A percentile compares a stretch with the other conserved stretches of the same genome.
Conservation (phyloP, 2,888 invertebrate genomes). For the Dryocosmus kuriphilus region DNA sequence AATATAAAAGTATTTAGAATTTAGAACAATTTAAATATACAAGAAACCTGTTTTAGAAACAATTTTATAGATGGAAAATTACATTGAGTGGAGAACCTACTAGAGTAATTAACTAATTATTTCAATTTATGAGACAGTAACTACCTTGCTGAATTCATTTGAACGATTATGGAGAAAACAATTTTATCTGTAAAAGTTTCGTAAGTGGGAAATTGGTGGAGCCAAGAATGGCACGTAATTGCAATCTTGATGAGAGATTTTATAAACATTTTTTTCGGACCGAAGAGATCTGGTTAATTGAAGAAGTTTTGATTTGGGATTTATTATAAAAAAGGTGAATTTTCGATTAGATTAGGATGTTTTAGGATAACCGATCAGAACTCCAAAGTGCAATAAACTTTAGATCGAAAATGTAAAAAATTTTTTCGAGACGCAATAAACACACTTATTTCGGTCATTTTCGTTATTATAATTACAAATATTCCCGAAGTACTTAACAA, state of each 20-base stretch:
- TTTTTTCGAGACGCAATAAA: no score
- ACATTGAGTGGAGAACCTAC: neutral
- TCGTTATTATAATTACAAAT: no score
- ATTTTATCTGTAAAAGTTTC: neutral
- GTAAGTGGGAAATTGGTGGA: neutral
- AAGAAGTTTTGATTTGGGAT: no score
- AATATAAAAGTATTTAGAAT: neutral
- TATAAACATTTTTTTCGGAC: neutral
- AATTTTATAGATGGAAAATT: neutral
- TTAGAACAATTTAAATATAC: neutral
- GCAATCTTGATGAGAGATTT: neutral
- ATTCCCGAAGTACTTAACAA: no score
- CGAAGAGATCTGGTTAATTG: no score
- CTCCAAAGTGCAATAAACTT: no score
- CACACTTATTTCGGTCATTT: no score
- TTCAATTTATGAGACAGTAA: neutral
- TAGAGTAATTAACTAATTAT: neutral
- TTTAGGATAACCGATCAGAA: no score
- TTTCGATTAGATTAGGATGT: no score
- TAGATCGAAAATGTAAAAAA: no score
- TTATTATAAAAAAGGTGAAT: no score
- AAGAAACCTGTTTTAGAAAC: neutral
- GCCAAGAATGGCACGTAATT: neutral
- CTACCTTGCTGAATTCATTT: neutral
- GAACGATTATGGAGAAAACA: neutral